Conservation (phyloP, 2,888 invertebrate genomes). For the Sycophila texana region DNA sequence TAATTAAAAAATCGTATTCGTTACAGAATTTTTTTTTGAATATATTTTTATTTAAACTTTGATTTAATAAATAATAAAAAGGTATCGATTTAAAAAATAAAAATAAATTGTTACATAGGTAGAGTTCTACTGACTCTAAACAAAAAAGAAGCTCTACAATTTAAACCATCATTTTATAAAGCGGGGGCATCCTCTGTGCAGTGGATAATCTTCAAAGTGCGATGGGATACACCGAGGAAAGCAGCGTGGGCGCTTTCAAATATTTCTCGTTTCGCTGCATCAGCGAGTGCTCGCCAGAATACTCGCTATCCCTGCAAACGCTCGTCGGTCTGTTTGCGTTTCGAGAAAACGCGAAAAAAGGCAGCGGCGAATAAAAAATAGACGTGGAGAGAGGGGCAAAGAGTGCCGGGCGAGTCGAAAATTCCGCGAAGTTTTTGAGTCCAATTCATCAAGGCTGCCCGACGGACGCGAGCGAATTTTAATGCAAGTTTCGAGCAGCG, state of each 20-base stretch:
- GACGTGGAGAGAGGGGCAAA: neutral
- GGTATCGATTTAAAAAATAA: no score
- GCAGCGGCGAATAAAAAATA: neutral
- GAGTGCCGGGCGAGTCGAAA: neutral
- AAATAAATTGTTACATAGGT: no score
- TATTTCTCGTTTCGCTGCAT: constrained; percentile 36
- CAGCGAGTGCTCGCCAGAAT: neutral
- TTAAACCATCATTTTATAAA: no score
- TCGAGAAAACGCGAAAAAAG: neutral
- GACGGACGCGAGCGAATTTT: constrained; percentile 24
- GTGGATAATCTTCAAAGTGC: constrained; percentile 23
- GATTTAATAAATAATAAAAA: no score
- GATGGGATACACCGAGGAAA: neutral
- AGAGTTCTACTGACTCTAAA: no score
- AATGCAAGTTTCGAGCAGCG: constrained; percentile 16
- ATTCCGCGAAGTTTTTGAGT: constrained; percentile 35
- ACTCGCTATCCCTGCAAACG: constrained; percentile 8
- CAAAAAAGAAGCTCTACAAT: no score
- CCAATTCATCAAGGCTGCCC: constrained; percentile 37
- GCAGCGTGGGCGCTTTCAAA: neutral
- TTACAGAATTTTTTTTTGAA: no score
- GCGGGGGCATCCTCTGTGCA: neutral
- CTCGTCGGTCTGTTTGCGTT: neutral
- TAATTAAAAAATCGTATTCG: no score
- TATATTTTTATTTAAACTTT: no score